Evolutionary conservation across 2,888 invertebrate genomes (phyloP), one percentile per base, ranked within the genome.

Genomic region (Nemapogon koenigi): DNA sequence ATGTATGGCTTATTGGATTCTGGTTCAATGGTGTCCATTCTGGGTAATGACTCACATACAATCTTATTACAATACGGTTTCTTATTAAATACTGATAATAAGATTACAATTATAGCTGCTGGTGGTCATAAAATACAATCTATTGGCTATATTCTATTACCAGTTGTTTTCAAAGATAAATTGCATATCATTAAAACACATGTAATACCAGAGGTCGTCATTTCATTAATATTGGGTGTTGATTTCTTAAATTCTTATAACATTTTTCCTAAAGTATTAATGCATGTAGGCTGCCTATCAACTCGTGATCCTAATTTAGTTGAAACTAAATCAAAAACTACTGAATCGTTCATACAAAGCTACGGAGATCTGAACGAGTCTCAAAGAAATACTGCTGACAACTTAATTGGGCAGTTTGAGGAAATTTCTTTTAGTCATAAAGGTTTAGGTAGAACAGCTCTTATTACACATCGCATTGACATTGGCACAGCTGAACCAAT

Each of bases 401-500:
- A 25, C n/a, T 29, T 47, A 15, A 31, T 46, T 8, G 10, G 22
- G 10, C 31, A 44, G 38, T 48, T 43, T 40, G 16, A 40, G 14
- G 19, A 42, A 3, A 50, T 48, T 27, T 46, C 46, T n/a, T 42
- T 16, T 13, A 43, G 44, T 35, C 8, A 28, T 8, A 39, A 22
- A 16, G 49, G 49, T 10, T 33, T 49, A 16, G 49, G 49, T 25
- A 16, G 46, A 11, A 53, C 53, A 6, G 6, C 32, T 17, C 32
- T 51, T 4, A 39, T 49, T 8, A 32, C 26, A 1, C 51, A 51
- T 26, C 2, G 6, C 1, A 51, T 53, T 29, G 48, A 51, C 22
- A 51, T 50, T 10, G 51, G 50, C 4, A 41, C 50, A 38, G 25
- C 49, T 27, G 15, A 29, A 1, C 50, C 51, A 10, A 47, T 51